Conservation (phyloP, 1,140 invertebrate genomes). For the Onthophagus taurus region DNA sequence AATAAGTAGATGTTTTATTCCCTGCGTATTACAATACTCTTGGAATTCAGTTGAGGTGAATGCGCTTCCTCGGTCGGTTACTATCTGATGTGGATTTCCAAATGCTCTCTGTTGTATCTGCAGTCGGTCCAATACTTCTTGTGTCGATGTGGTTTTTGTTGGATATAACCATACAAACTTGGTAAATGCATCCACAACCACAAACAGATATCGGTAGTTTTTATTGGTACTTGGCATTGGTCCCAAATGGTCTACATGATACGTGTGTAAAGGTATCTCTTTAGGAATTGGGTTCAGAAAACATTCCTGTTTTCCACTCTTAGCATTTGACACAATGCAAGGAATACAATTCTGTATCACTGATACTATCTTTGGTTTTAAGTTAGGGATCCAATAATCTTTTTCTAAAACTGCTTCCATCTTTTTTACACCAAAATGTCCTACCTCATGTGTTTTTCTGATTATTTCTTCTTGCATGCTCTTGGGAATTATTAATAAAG, state of each 20-base stretch:
- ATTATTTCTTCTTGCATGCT: slow-evolving; percentile 21
- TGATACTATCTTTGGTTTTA: slow-evolving; percentile 24
- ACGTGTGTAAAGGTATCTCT: slow-evolving; percentile 24
- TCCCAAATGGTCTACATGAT: slow-evolving; percentile 31
- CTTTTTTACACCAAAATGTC: slow-evolving; percentile 26
- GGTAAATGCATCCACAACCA: slow-evolving; percentile 2
- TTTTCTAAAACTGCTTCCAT: slow-evolving; percentile 17
- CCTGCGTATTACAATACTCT: neutral
- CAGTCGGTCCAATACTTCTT: neutral
- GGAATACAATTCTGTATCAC: slow-evolving; percentile 25
- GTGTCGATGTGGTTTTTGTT: neutral
- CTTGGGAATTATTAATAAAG: slow-evolving; percentile 14
- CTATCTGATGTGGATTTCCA: neutral
- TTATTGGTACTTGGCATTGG: neutral
- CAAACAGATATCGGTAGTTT: neutral
- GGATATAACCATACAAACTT: neutral
- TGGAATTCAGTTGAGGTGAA: neutral
- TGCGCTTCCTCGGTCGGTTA: neutral
- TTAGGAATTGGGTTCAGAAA: slow-evolving; percentile 25
- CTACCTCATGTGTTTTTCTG: slow-evolving; percentile 20
- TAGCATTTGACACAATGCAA: slow-evolving; percentile 24
- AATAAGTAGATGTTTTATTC: slow-evolving; percentile 17
- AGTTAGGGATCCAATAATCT: slow-evolving; percentile 28
- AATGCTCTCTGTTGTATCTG: neutral
- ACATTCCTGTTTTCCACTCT: slow-evolving; percentile 22